phyloP scores from a whole-genome alignment of 2,888 invertebrate genomes.

The Eilema sororculum region DNA sequence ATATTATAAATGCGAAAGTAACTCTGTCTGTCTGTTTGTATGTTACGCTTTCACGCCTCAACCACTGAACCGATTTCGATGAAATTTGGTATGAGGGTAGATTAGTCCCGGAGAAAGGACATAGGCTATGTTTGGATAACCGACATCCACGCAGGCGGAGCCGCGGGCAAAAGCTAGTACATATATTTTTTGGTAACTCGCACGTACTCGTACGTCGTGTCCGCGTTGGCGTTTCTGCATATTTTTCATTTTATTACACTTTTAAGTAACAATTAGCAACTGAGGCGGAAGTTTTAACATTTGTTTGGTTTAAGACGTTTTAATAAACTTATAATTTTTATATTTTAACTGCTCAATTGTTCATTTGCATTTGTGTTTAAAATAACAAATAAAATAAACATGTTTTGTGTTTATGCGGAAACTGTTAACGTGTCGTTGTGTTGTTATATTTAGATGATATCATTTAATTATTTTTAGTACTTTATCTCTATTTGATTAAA shows the following conservation, averaged over 20 bases:
- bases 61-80: too few relatives aligned
- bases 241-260: constrained; percentile 3
- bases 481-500: not conserved
- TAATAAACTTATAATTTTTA: not conserved
- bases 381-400: not conserved
- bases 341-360: not conserved
- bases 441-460: not conserved
- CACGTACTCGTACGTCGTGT: not conserved
- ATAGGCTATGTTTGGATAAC: too few relatives aligned
- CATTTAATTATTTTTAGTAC: not conserved
- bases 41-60: too few relatives aligned
- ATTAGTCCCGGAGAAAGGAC: too few relatives aligned
- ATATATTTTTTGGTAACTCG: not conserved
- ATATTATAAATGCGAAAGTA: too few relatives aligned
- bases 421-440: not conserved
- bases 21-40: too few relatives aligned
- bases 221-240: not conserved
- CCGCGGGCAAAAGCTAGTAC: too few relatives aligned
- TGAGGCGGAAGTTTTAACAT: not conserved
- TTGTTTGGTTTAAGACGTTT: not conserved
- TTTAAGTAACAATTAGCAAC: not conserved
- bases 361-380: not conserved
- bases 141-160: too few relatives aligned
- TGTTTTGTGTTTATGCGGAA: constrained; percentile 13
- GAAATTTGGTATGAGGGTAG: too few relatives aligned